Conservation (phyloP, 2,888 invertebrate species). For the Phyto melanocephala region DNA sequence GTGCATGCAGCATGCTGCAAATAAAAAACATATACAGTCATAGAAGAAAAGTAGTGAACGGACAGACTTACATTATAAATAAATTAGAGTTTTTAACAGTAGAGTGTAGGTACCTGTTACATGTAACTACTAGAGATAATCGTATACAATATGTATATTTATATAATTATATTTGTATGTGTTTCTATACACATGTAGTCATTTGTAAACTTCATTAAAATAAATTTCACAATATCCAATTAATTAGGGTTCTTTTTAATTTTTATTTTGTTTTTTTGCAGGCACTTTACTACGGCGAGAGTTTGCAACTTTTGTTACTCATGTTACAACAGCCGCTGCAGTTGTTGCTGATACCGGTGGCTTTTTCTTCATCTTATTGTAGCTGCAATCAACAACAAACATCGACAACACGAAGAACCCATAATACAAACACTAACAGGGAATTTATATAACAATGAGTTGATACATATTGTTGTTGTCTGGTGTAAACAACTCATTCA, state of each 20-base stretch:
- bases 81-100: slow-evolving; percentile 39
- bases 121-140: slow-evolving; percentile 25
- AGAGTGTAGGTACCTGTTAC: neutral
- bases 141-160: neutral
- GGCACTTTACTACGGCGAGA: neutral
- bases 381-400: slow-evolving; percentile 27
- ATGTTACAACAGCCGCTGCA: slow-evolving; percentile 29
- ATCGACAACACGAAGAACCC: neutral
- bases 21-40: neutral
- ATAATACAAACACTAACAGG: neutral
- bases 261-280: neutral
- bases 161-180: neutral
- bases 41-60: neutral
- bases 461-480: slow-evolving; percentile 16
- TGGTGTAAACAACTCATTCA: slow-evolving; percentile 66
- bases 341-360: slow-evolving; percentile 24
- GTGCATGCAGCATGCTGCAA: slow-evolving; percentile 38
- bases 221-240: slow-evolving; percentile 60
- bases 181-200: slow-evolving; percentile 33
- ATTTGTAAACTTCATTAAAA: slow-evolving; percentile 61
- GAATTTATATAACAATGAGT: neutral
- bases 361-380: neutral
- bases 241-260: slow-evolving; percentile 60
- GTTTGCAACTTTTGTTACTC: neutral
- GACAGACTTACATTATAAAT: slow-evolving; percentile 12